Evolutionary conservation across 2,113 vertebrate genomes (phyloP).

Genomic region (Pavo muticus): DNA sequence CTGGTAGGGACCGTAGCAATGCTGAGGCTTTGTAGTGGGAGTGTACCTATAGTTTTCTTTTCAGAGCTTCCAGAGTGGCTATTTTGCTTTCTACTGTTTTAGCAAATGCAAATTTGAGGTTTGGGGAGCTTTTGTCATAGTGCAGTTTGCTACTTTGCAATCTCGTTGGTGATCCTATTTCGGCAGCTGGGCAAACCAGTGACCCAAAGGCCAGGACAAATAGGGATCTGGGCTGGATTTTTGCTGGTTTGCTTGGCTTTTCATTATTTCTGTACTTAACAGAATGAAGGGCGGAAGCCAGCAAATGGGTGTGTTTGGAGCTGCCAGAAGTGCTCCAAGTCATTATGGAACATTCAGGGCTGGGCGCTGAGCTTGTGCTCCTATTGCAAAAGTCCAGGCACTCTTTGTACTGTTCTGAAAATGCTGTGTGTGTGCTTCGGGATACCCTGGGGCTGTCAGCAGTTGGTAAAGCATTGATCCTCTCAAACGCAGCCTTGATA

Average conservation of each 20-base stretch:
- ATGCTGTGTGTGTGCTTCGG: background rate
- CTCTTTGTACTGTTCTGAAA: background rate
- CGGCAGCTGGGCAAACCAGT: background rate
- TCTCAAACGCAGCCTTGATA: slow-evolving; percentile 2
- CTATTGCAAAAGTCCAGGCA: background rate
- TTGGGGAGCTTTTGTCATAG: background rate
- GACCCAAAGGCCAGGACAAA: background rate
- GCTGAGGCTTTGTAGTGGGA: background rate
- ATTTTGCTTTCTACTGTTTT: background rate
- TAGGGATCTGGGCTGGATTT: background rate
- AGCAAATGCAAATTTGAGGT: background rate
- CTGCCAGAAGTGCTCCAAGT: background rate
- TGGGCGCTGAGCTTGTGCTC: background rate
- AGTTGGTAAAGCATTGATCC: slow-evolving; percentile 13
- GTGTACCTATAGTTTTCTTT: background rate
- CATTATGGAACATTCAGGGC: background rate
- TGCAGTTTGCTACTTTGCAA: background rate
- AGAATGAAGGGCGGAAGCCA: background rate
- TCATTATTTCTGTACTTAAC: background rate
- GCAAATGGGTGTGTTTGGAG: background rate
- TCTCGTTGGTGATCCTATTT: background rate
- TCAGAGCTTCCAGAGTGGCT: background rate
- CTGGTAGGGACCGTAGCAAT: background rate
- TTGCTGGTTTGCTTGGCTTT: background rate
- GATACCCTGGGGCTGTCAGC: background rate